phyloP scores from a whole-genome alignment of 2,113 vertebrate species.

The Oryzias woworae region DNA sequence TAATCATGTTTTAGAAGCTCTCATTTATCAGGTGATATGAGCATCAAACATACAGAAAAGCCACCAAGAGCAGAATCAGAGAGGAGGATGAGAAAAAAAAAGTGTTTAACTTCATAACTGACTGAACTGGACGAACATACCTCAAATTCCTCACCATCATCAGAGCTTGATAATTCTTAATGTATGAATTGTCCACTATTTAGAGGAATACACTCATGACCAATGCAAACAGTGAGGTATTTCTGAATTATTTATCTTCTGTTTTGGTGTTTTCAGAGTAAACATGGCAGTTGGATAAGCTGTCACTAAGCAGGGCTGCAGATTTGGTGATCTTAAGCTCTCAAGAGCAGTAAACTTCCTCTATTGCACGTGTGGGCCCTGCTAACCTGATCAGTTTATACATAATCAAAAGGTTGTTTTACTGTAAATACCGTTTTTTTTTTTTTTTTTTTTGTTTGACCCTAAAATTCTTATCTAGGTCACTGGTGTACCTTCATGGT shows the following conservation, averaged over 20 bases:
- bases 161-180: slow-evolving; percentile 81
- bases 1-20: neutral
- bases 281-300: neutral
- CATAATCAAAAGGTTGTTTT: slow-evolving; percentile 5
- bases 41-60: neutral
- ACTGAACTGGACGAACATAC: slow-evolving; percentile 73
- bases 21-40: neutral
- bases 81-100: slow-evolving; percentile 8
- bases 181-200: slow-evolving; percentile 33
- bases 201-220: slow-evolving; percentile 14
- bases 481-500: too few species aligned
- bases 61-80: neutral
- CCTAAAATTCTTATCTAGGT: too few species aligned
- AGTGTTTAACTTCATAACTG: slow-evolving; percentile 52
- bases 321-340: slow-evolving; percentile 3
- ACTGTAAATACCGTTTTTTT: slow-evolving; percentile 16
- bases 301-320: slow-evolving; percentile 4
- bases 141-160: slow-evolving; percentile 87
- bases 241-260: slow-evolving; percentile 3
- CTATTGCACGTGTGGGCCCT: slow-evolving; percentile 11
- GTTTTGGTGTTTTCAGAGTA: slow-evolving; percentile 10
- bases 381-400: slow-evolving; percentile 2
- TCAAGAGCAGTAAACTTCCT: slow-evolving; percentile 8
- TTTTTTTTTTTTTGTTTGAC: slow-evolving; percentile 5
- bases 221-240: neutral